Evolutionary conservation across 2,113 vertebrate species (phyloP).

Genomic region (Scophthalmus maximus): DNA sequence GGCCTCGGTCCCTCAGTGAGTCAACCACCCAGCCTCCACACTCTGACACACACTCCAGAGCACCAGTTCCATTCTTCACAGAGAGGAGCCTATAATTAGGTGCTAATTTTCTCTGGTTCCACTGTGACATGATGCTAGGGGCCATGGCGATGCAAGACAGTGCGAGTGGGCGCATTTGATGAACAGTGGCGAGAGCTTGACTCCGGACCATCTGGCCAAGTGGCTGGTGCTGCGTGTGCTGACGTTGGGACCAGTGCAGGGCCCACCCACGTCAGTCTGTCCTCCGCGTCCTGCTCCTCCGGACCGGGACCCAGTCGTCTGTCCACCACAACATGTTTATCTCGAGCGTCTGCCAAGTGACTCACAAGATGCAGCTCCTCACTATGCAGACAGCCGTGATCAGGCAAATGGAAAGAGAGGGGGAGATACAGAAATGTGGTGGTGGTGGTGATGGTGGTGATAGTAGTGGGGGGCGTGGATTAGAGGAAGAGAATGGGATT

Average conservation of each 20-base stretch:
- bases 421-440: conserved; percentile 12
- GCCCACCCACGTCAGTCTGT: conserved; percentile 78
- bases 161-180: conserved; percentile 53
- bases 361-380: conserved; percentile 54
- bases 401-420: conserved; percentile 29
- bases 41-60: conserved; percentile 60
- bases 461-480: conserved; percentile 42
- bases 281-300: conserved; percentile 54
- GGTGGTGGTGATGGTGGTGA: neutral
- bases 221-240: conserved; percentile 56
- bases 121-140: conserved; percentile 72
- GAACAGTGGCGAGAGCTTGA: conserved; percentile 60
- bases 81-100: conserved; percentile 80
- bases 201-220: conserved; percentile 74
- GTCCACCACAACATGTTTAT: conserved; percentile 76
- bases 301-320: conserved; percentile 70
- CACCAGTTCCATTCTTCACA: conserved; percentile 70
- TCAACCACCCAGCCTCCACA: conserved; percentile 70
- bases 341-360: conserved; percentile 68
- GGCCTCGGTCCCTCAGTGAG: conserved; percentile 53
- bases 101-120: conserved; percentile 76
- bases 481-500: conserved; percentile 71
- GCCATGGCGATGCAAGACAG: conserved; percentile 62
- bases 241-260: conserved; percentile 58
- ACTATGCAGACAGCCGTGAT: conserved; percentile 45